These are phyloP conservation scores for Labeo catla DNA, from an alignment of 2,113 vertebrate species.

Conservation along the genomic window DNA sequence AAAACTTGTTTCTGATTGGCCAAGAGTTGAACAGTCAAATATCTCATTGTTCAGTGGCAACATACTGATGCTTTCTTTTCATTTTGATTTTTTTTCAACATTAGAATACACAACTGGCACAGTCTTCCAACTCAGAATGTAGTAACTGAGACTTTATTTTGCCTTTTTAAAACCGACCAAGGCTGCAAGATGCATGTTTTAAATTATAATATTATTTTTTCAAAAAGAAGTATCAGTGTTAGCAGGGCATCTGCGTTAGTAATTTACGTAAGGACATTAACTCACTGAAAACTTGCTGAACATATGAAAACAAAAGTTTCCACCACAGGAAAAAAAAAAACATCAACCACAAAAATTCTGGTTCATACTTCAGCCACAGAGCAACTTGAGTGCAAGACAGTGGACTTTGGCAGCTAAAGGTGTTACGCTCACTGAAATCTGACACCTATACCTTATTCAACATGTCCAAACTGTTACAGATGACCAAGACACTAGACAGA, in stretches of 20 bases:
- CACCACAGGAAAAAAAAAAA: constrained; percentile 43
- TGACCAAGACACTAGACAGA: constrained; percentile 5
- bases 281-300: neutral
- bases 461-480: constrained; percentile 39
- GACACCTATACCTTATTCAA: constrained; percentile 49
- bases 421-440: constrained; percentile 47
- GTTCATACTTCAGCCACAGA: constrained; percentile 56
- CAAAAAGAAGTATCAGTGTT: no score
- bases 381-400: constrained; percentile 47
- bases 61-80: neutral
- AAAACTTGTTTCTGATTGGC: neutral
- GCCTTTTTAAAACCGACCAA: no score
- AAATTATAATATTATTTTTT: no score
- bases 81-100: neutral
- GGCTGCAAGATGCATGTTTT: no score
- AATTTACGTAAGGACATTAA: neutral
- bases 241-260: neutral
- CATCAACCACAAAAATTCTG: constrained; percentile 3
- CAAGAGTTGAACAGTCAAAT: neutral
- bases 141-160: no score
- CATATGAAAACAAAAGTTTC: constrained; percentile 24
- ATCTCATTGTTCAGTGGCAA: neutral
- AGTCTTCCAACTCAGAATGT: neutral
- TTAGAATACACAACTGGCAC: neutral
- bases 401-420: constrained; percentile 32